Percentiles rank a stretch among this genome's conserved stretches.
Evolutionary conservation across 2,888 invertebrate genomes (phyloP).

Genomic region (Gonocerus acuteangulatus): DNA sequence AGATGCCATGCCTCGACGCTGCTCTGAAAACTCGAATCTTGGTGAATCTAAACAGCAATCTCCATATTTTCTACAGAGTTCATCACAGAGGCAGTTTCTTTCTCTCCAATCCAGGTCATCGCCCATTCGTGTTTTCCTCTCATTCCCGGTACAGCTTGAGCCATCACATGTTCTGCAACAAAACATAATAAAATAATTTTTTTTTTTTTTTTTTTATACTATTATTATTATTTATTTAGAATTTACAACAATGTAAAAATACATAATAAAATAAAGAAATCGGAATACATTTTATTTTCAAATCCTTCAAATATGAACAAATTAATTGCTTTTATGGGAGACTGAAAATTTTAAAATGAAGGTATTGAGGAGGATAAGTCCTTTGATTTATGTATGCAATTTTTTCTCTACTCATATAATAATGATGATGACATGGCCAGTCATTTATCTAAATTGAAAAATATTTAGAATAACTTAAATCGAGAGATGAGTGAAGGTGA

Average conservation of each 20-base stretch:
- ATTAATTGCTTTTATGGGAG: too few species aligned
- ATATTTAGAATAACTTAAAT: too few species aligned
- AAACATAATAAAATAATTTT: background rate
- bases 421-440: too few species aligned
- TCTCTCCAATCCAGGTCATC: conserved; percentile 42
- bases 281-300: too few species aligned
- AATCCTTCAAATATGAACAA: too few species aligned
- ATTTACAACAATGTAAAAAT: background rate
- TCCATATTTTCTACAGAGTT: conserved; percentile 44
- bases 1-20: conserved; percentile 38
- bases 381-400: too few species aligned
- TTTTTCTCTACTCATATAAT: too few species aligned
- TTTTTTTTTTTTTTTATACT: background rate
- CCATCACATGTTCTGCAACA: conserved; percentile 40
- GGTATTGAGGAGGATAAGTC: too few species aligned
- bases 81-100: conserved; percentile 46
- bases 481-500: too few species aligned
- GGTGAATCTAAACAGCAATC: conserved; percentile 46
- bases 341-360: too few species aligned
- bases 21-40: conserved; percentile 39
- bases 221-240: background rate
- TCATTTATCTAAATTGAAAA: too few species aligned
- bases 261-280: too few species aligned
- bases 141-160: conserved; percentile 35
- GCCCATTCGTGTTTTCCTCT: conserved; percentile 36